Evolutionary conservation across 2,113 vertebrate genomes (phyloP).

Genomic region (Merops nubicus): DNA sequence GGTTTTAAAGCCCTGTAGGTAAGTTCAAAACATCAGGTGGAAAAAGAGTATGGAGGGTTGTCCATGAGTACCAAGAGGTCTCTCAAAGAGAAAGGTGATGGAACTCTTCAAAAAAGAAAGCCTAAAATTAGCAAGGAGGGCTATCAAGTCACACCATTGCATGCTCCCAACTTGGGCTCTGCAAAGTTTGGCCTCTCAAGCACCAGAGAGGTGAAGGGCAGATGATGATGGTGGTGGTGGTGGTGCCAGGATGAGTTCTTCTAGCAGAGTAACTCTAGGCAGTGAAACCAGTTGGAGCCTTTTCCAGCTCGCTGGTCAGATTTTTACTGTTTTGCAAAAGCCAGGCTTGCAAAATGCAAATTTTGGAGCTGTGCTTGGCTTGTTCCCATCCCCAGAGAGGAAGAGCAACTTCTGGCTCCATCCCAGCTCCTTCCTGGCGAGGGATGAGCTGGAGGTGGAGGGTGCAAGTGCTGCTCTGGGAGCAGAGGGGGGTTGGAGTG

Average conservation of each 20-base stretch:
- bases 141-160: neutral
- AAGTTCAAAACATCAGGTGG: neutral
- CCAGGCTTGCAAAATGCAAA: constrained; percentile 21
- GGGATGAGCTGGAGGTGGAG: fast-evolving
- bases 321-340: constrained; percentile 11
- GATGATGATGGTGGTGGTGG: neutral
- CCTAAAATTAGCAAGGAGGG: constrained; percentile 38
- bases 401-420: neutral
- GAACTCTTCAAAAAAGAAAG: constrained; percentile 11
- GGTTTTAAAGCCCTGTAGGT: neutral
- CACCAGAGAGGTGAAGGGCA: constrained; percentile 18
- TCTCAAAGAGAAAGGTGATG: constrained; percentile 10
- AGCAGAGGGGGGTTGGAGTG: neutral
- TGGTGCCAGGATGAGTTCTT: constrained; percentile 36
- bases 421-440: neutral
- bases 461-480: neutral
- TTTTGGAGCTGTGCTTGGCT: neutral
- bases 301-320: neutral
- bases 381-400: neutral
- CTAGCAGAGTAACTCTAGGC: neutral
- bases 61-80: neutral
- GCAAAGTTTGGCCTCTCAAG: neutral
- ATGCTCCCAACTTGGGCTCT: neutral
- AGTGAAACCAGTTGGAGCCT: constrained; percentile 1
- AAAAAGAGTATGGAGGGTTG: neutral